Evolutionary conservation across 2,888 invertebrate species (phyloP).

Genomic region (Napeogenes sylphis): DNA sequence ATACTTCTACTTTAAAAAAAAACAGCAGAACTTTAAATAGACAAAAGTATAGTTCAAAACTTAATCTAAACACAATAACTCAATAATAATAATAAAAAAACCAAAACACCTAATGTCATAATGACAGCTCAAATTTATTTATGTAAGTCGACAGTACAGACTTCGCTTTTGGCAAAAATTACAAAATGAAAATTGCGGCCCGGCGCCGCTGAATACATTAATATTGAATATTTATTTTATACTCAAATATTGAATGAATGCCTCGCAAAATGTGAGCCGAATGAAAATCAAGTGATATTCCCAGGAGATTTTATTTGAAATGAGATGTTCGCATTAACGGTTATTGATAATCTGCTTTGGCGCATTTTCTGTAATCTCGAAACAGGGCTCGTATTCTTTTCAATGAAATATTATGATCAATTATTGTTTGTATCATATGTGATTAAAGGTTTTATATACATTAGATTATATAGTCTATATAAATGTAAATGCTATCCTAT

Average conservation of each 20-base stretch:
- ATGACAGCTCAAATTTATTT: slow-evolving; percentile 39
- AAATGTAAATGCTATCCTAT: too few relatives aligned
- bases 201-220: slow-evolving; percentile 75
- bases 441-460: background rate
- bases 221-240: slow-evolving; percentile 72
- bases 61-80: too few relatives aligned
- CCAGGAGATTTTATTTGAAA: slow-evolving; percentile 60
- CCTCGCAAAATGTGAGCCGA: slow-evolving; percentile 55
- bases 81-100: background rate
- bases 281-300: slow-evolving; percentile 57
- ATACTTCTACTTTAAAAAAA: too few relatives aligned
- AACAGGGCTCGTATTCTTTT: slow-evolving; percentile 19
- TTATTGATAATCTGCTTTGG: slow-evolving; percentile 49
- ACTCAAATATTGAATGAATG: slow-evolving; percentile 70
- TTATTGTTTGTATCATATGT: slow-evolving; percentile 4
- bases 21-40: too few relatives aligned
- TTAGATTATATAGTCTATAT: too few relatives aligned
- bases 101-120: slow-evolving; percentile 22
- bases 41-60: too few relatives aligned
- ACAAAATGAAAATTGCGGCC: slow-evolving; percentile 77
- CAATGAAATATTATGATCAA: slow-evolving; percentile 6
- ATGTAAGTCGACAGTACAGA: slow-evolving; percentile 31
- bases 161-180: slow-evolving; percentile 75
- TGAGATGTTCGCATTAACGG: slow-evolving; percentile 52
- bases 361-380: slow-evolving; percentile 23